These are phyloP conservation scores for Philantomba maxwellii DNA, from an alignment of 2,113 vertebrate species.

Conservation along the genomic window DNA sequence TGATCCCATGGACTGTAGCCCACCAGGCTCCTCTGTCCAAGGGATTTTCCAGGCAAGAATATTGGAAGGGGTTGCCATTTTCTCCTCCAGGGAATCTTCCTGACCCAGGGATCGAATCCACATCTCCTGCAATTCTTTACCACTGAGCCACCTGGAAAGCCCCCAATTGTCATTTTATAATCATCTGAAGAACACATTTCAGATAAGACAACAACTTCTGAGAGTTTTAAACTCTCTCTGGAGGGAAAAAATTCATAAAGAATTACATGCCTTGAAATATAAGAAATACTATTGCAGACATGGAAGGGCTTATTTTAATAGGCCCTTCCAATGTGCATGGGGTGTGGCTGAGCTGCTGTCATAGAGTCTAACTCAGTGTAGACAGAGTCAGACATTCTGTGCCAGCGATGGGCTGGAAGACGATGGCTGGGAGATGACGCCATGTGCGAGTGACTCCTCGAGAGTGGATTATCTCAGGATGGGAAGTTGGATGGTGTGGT, in stretches of 20 bases:
- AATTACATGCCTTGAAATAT: neutral
- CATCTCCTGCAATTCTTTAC: neutral
- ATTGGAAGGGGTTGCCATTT: neutral
- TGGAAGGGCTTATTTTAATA: neutral
- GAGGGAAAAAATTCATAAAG: neutral
- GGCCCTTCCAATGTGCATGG: neutral
- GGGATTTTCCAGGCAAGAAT: neutral
- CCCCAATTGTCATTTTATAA: neutral
- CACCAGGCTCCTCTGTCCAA: neutral
- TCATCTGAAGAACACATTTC: neutral
- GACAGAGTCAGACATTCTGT: neutral
- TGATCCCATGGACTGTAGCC: neutral
- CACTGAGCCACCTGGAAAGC: neutral
- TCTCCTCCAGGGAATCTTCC: neutral
- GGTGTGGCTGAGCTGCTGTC: neutral
- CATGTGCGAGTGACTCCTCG: neutral
- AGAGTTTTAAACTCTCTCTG: neutral
- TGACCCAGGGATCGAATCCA: neutral
- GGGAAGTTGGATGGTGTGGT: conserved; percentile 36
- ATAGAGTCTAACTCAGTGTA: neutral
- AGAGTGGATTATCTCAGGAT: neutral
- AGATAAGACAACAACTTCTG: neutral
- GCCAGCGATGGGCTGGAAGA: neutral
- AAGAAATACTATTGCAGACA: neutral
- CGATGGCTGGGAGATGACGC: conserved; percentile 18